A percentile compares a stretch with the other conserved stretches of the same genome.
These are phyloP conservation scores for Prosapia bicincta DNA, from an alignment of 2,888 invertebrate genomes.

Conservation along the genomic window DNA sequence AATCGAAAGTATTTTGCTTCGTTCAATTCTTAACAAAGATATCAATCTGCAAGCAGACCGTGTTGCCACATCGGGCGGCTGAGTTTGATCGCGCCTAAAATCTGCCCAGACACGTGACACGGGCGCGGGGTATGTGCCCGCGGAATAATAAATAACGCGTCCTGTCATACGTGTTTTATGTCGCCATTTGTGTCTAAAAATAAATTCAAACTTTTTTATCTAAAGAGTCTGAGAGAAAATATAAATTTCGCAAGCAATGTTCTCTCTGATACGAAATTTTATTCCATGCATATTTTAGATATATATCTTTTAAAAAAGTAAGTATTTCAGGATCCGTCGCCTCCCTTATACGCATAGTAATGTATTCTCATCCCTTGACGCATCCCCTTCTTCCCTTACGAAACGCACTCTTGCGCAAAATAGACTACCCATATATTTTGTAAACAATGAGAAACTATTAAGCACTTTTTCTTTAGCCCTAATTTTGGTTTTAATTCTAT, in stretches of 20 bases:
- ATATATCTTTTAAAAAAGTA: conserved; percentile 2
- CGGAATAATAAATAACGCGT: not conserved
- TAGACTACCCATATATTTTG: not conserved
- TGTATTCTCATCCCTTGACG: not conserved
- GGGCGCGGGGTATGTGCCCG: not conserved
- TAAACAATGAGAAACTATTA: not conserved
- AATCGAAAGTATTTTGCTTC: no score
- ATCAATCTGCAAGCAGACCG: no score
- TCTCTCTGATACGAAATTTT: not conserved
- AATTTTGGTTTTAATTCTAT: no score
- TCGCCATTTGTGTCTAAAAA: not conserved
- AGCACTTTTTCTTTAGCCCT: no score
- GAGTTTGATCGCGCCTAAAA: not conserved
- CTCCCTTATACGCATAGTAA: conserved; percentile 1
- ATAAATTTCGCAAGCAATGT: not conserved
- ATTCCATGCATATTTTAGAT: not conserved
- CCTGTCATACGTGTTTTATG: not conserved
- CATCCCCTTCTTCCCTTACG: not conserved
- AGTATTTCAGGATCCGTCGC: not conserved
- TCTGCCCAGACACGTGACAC: not conserved
- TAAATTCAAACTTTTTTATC: not conserved
- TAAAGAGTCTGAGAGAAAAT: not conserved
- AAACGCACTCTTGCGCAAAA: not conserved
- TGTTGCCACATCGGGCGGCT: no score
- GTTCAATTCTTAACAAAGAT: not conserved